A percentile compares a stretch with the other conserved stretches of the same genome.
Conservation (phyloP, 2,888 invertebrate species). For the Byasa hedistus region DNA sequence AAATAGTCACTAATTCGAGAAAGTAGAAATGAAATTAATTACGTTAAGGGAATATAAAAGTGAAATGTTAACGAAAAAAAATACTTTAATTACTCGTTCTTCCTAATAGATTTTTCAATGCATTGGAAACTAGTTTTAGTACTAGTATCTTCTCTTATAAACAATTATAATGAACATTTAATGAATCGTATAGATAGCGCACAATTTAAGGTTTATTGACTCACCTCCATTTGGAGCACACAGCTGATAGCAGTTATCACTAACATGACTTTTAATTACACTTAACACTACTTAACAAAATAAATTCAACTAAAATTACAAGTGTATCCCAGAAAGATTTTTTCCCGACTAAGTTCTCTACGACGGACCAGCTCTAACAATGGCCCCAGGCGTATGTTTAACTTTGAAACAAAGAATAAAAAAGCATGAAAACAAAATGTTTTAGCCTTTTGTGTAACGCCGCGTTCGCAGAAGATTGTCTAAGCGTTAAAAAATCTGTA, state of each 20-base stretch:
- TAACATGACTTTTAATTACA: slow-evolving; percentile 9
- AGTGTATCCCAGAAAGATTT: slow-evolving; percentile 70
- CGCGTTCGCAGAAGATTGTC: slow-evolving; percentile 72
- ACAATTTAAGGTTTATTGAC: slow-evolving; percentile 5
- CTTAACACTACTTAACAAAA: slow-evolving; percentile 19
- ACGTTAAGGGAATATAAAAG: no score
- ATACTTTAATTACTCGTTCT: no score
- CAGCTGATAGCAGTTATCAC: slow-evolving; percentile 6
- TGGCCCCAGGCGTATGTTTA: slow-evolving; percentile 76
- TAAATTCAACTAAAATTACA: slow-evolving; percentile 45
- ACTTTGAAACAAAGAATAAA: slow-evolving; percentile 72
- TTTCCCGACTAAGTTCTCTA: slow-evolving; percentile 72
- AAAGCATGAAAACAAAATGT: slow-evolving; percentile 69
- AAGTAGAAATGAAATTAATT: no score
- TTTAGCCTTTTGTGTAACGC: slow-evolving; percentile 63
- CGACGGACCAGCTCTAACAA: slow-evolving; percentile 65
- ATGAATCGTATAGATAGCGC: neutral
- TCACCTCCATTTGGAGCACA: slow-evolving; percentile 11
- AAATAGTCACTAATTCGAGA: no score
- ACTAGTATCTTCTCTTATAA: neutral
- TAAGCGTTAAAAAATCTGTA: slow-evolving; percentile 53
- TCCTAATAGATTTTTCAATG: no score
- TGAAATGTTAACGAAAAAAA: no score
- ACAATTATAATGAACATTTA: neutral
- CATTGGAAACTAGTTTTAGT: no score